These are phyloP conservation scores for Lasioglossum calceatum DNA, from an alignment of 2,888 invertebrate species.

Conservation along the genomic window DNA sequence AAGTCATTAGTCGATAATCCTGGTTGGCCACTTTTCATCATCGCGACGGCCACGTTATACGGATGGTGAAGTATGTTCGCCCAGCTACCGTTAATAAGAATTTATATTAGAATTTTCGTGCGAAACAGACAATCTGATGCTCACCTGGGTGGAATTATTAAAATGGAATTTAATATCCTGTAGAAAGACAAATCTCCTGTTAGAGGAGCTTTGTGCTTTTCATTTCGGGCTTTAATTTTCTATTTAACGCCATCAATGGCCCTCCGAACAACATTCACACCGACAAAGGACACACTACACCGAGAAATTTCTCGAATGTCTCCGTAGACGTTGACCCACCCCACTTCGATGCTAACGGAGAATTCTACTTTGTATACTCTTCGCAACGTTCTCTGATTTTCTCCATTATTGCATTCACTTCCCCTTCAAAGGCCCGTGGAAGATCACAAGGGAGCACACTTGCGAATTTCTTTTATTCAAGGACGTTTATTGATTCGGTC, in stretches of 20 bases:
- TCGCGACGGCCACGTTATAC: not conserved
- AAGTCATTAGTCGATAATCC: slow-evolving; percentile 24
- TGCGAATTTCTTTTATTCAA: not conserved
- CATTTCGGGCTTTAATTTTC: not conserved
- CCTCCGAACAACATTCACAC: not conserved
- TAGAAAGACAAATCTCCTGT: not conserved
- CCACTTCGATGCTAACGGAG: not conserved
- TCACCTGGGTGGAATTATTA: not conserved
- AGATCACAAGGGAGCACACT: not conserved
- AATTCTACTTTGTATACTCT: not conserved
- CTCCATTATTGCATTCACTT: not conserved
- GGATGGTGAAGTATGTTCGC: not conserved
- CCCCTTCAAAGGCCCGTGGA: not conserved
- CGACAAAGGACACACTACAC: not conserved
- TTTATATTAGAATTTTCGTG: slow-evolving; percentile 23
- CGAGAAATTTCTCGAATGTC: not conserved
- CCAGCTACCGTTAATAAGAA: slow-evolving; percentile 19
- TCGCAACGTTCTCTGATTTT: not conserved
- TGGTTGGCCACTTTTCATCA: slow-evolving; percentile 12
- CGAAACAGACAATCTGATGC: not conserved
- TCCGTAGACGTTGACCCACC: not conserved
- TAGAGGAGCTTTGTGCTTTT: not conserved
- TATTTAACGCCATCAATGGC: not conserved
- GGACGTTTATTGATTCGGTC: not conserved
- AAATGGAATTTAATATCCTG: slow-evolving; percentile 17